Evolutionary conservation across 2,797 vertebrate species (phyloP).

Genomic region (Distichodus sexfasciatus): DNA sequence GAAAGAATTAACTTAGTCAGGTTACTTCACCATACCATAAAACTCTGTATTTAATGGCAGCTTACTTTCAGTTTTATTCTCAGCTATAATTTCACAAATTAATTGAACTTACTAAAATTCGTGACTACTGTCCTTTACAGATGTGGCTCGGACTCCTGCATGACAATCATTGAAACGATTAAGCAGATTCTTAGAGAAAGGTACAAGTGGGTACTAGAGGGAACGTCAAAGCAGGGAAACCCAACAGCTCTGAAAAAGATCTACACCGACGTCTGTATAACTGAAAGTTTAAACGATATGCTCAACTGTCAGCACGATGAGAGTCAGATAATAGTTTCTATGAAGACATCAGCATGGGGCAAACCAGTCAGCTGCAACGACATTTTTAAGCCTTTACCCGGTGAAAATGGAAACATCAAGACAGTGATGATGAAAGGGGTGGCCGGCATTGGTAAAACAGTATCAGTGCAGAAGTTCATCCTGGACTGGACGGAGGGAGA

Average conservation of each 20-base stretch:
- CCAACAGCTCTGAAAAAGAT: neutral
- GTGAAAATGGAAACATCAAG: slow-evolving; percentile 5
- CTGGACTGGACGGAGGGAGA: slow-evolving; percentile 36
- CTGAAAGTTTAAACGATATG: neutral
- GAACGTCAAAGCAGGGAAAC: neutral
- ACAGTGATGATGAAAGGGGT: slow-evolving; percentile 34
- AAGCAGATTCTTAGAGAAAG: neutral
- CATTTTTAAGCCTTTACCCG: slow-evolving; percentile 3
- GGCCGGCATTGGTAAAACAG: slow-evolving; percentile 43
- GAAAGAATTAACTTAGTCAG: too few relatives aligned
- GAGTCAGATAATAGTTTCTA: neutral
- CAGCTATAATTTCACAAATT: neutral
- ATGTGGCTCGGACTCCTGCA: neutral
- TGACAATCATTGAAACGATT: neutral
- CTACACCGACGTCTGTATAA: slow-evolving; percentile 16
- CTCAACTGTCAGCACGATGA: neutral
- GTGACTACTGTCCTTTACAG: neutral
- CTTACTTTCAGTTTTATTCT: neutral
- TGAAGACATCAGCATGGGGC: neutral
- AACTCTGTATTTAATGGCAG: neutral
- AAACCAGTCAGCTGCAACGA: slow-evolving; percentile 4
- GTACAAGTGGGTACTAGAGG: slow-evolving; percentile 1
- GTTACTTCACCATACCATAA: too few relatives aligned
- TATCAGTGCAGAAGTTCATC: slow-evolving; percentile 41
- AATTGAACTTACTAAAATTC: neutral